These are phyloP conservation scores for human (Homo sapiens) DNA, from an alignment of 2,113 vertebrate species.

Conservation along the genomic window DNA sequence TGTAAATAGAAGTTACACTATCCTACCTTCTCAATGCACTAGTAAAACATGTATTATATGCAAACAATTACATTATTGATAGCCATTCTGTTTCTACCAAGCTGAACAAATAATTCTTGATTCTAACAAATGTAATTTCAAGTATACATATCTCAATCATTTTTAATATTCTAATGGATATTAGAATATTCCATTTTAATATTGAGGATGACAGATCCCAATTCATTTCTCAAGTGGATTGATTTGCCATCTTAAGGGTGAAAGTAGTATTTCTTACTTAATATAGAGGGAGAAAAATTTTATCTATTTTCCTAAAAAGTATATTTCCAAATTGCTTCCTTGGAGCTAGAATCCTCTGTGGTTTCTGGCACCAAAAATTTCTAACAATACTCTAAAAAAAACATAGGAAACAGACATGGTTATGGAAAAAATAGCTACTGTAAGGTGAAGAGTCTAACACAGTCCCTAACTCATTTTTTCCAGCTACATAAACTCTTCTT, in stretches of 20 bases:
- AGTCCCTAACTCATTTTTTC: not conserved
- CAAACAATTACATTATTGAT: not conserved
- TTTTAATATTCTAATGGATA: not conserved
- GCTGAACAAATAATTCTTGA: not conserved
- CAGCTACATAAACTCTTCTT: not conserved
- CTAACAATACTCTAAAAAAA: not conserved
- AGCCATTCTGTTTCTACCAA: not conserved
- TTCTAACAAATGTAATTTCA: not conserved
- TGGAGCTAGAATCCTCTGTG: not conserved
- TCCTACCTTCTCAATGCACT: not conserved
- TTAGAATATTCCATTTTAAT: too few species aligned
- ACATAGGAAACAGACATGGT: not conserved
- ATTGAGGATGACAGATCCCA: not conserved
- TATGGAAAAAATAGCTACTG: not conserved
- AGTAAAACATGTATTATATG: not conserved
- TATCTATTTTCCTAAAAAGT: not conserved
- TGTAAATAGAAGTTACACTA: not conserved
- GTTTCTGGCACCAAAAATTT: not conserved
- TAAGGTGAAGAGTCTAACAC: not conserved
- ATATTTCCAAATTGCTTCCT: not conserved
- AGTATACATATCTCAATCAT: not conserved
- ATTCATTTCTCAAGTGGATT: not conserved
- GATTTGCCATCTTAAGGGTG: not conserved
- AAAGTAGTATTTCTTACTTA: not conserved
- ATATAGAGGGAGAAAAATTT: not conserved